Conservation (phyloP, 2,888 invertebrate species). For the Pollenia amentaria region DNA sequence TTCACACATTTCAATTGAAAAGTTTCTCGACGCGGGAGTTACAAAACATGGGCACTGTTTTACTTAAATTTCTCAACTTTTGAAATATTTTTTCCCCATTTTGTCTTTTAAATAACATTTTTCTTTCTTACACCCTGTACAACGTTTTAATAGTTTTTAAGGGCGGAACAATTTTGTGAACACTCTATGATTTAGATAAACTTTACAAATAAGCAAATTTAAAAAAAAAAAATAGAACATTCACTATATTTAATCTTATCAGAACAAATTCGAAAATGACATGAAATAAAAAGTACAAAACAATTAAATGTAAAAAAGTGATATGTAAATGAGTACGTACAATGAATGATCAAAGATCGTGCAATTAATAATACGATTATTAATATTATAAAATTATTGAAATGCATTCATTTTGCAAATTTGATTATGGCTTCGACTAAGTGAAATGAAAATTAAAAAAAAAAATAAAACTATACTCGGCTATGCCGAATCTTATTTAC, state of each 20-base stretch:
- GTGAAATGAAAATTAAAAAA: background rate
- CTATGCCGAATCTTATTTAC: background rate
- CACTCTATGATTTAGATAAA: slow-evolving; percentile 28
- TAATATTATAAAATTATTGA: background rate
- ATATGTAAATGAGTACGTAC: background rate
- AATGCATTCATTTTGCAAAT: background rate
- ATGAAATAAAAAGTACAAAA: slow-evolving; percentile 7
- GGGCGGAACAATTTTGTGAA: background rate
- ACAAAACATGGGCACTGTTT: no score
- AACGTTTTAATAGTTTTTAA: background rate
- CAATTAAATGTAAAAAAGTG: slow-evolving; percentile 22
- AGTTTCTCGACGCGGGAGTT: no score
- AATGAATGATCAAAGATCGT: slow-evolving; percentile 36
- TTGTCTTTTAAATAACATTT: slow-evolving; percentile 17
- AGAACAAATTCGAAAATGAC: slow-evolving; percentile 30
- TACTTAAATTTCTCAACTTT: no score
- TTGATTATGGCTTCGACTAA: background rate
- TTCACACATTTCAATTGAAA: no score
- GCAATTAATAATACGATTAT: slow-evolving; percentile 27
- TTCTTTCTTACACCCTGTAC: background rate
- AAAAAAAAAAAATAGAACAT: slow-evolving; percentile 48
- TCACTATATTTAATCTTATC: slow-evolving; percentile 14
- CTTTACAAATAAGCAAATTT: slow-evolving; percentile 43
- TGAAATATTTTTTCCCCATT: no score
- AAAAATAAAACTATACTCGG: background rate